Evolutionary conservation across 2,113 vertebrate species (phyloP).

Genomic region (Macquaria ambigua): DNA sequence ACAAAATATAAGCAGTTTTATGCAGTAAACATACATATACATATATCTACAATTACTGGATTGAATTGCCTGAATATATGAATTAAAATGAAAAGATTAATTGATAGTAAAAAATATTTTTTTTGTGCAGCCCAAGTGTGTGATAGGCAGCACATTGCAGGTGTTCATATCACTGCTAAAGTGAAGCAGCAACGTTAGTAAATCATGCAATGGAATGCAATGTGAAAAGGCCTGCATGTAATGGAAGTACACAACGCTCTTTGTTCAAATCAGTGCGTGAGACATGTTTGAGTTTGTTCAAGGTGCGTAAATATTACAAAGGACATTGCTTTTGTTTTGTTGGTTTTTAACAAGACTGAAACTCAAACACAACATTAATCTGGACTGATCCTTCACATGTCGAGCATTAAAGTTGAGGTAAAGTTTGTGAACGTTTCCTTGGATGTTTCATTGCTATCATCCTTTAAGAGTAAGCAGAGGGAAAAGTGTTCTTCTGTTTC

Average conservation of each 20-base stretch:
- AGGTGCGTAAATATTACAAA: slow-evolving; percentile 24
- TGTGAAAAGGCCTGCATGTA: not conserved
- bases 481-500: not conserved
- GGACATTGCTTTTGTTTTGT: not conserved
- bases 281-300: slow-evolving; percentile 51
- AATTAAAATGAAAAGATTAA: too few species aligned
- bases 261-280: slow-evolving; percentile 13
- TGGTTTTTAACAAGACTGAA: slow-evolving; percentile 54
- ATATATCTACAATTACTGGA: not conserved
- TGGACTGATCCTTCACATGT: not conserved
- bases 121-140: not conserved
- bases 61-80: not conserved
- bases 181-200: not conserved
- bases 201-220: not conserved
- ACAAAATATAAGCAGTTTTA: not conserved
- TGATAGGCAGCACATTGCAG: not conserved
- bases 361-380: slow-evolving; percentile 63
- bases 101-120: not conserved
- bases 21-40: not conserved
- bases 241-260: not conserved
- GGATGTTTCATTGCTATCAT: not conserved
- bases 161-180: not conserved
- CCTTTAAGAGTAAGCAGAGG: not conserved
- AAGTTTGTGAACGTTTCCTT: not conserved
- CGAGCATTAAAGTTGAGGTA: not conserved